Evolutionary conservation across 2,797 vertebrate species (phyloP), one percentile per base, ranked within the genome.

Genomic region (Lemur catta): DNA sequence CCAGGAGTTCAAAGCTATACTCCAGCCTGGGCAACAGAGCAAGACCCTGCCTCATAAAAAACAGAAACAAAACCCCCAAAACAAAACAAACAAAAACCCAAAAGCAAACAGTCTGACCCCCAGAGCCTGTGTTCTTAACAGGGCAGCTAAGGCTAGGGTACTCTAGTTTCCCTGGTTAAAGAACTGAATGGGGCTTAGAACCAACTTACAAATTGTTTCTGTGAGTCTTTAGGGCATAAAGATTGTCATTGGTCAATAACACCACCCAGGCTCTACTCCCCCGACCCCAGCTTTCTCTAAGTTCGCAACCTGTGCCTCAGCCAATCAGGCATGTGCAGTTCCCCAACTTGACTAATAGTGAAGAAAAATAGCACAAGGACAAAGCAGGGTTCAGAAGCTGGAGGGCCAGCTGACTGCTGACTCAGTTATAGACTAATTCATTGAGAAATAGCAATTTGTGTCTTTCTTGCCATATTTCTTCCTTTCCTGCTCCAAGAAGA

Each of bases 381-480:
- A 3, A 22, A 89, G 41, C 43, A 12, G 38, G 26, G 6, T n/a
- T 57, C 55, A 22, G 38, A 33, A 18, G 67, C 5, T 17, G 65
- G 28, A 38, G 50, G 11, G 7, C 30, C 6, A 9, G n/a, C 28
- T 7, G 33, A 11, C 63, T 3, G 11, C 59, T 28, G 18, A 9
- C 50, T 38, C 24, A 13, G 0, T 18, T 9, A 22, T 30, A 46
- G 63, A 24, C n/a, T 41, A 2, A 48, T 22, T 24, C 41, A 50
- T 0, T 15, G 41, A 84, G 43, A 46, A 8, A 3, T 0, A 2
- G 2, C 7, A 1, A 0, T 71, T 30, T n/a, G 59, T 35, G 12
- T 7, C 12, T 14, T 4, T n/a, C n/a, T 65, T 24, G 0, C 41
- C 28, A 4, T 2, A 0, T 69, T 61, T 76, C 79, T 85, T 57